phyloP scores from a whole-genome alignment of 2,888 invertebrate genomes.

The Orgyia antiqua region DNA sequence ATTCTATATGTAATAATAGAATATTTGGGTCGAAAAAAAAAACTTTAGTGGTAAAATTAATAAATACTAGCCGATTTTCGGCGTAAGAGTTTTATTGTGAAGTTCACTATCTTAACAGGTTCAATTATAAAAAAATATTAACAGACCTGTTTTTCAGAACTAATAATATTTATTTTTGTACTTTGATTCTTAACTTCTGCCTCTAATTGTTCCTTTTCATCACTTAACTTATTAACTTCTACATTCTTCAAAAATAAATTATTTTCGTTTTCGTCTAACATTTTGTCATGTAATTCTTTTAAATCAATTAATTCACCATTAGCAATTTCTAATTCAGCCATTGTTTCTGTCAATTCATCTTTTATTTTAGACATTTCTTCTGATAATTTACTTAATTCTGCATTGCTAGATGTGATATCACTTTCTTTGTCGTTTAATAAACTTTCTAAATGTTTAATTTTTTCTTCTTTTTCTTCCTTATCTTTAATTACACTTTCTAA shows the following conservation, averaged over 20 bases:
- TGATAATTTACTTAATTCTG: constrained; percentile 51
- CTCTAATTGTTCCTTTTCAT: constrained; percentile 29
- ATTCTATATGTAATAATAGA: too few relatives aligned
- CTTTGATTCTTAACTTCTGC: constrained; percentile 27
- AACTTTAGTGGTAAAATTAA: too few relatives aligned
- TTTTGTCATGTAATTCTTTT: constrained; percentile 47
- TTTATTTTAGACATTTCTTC: constrained; percentile 41
- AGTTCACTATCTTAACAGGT: too few relatives aligned
- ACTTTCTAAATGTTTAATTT: constrained; percentile 44
- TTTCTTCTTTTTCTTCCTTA: constrained; percentile 23
- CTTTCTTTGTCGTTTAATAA: constrained; percentile 50
- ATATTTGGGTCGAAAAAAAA: too few relatives aligned
- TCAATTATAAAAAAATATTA: constrained; percentile 11
- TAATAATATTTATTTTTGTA: constrained; percentile 4
- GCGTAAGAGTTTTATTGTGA: too few relatives aligned
- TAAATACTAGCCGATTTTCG: too few relatives aligned
- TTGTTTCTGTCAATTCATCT: constrained; percentile 52
- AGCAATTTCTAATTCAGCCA: constrained; percentile 56
- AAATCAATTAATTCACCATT: constrained; percentile 48
- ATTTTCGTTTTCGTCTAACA: constrained; percentile 36
- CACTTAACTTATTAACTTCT: constrained; percentile 44
- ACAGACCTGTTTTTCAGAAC: constrained; percentile 57
- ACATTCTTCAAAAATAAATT: constrained; percentile 46
- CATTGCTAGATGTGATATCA: constrained; percentile 50
- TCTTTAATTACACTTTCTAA: constrained; percentile 51